Conservation (phyloP, 2,888 invertebrate genomes). For the Cistogaster globosa region DNA sequence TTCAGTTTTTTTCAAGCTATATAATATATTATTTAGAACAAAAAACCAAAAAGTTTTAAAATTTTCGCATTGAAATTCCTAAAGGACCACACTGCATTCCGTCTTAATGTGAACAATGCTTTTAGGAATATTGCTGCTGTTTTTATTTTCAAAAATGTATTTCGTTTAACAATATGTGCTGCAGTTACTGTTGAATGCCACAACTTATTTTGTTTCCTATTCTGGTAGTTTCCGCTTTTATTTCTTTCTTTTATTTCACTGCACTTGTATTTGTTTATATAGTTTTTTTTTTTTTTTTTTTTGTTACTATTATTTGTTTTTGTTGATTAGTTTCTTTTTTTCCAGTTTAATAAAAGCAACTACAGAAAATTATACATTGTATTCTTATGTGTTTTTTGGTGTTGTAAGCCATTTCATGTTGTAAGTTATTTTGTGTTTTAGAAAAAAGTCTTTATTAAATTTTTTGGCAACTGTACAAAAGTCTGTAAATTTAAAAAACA, state of each 20-base stretch:
- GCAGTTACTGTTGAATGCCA: conserved; percentile 58
- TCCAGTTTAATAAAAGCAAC: background rate
- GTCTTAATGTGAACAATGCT: background rate
- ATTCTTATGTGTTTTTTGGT: conserved; percentile 8
- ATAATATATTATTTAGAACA: too few relatives aligned
- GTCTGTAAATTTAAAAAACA: conserved; percentile 61
- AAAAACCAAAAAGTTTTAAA: too few relatives aligned
- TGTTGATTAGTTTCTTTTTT: conserved; percentile 12
- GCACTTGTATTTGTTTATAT: conserved; percentile 54
- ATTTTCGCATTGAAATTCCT: too few relatives aligned
- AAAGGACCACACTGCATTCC: too few relatives aligned
- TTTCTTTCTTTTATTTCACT: conserved; percentile 25
- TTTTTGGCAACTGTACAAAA: conserved; percentile 58
- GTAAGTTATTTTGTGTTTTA: background rate
- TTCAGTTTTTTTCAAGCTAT: too few relatives aligned
- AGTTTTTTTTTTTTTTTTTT: too few relatives aligned
- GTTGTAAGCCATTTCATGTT: background rate
- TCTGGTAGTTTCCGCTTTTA: conserved; percentile 29
- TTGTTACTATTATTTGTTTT: background rate
- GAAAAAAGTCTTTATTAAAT: conserved; percentile 15
- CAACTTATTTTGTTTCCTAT: conserved; percentile 47
- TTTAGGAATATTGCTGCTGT: background rate
- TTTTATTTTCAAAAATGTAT: conserved; percentile 12
- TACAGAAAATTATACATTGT: conserved; percentile 2
- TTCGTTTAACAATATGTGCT: conserved; percentile 60